phyloP scores from a whole-genome alignment of 2,113 vertebrate genomes.

The Peromyscus leucopus region DNA sequence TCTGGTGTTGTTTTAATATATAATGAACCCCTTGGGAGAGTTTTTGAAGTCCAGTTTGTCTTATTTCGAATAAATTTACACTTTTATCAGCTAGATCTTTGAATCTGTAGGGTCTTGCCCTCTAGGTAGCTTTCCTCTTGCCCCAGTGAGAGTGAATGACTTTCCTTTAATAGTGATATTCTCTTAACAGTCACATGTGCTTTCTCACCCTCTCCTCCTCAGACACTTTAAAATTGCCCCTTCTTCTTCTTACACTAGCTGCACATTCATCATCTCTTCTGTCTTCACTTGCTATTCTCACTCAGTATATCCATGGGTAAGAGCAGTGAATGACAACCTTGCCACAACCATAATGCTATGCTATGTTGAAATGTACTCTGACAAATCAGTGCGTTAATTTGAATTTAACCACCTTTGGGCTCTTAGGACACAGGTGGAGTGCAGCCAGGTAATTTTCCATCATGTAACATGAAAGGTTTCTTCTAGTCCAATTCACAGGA shows the following conservation, averaged over 20 bases:
- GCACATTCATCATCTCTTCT: background rate
- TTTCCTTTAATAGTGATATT: background rate
- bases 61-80: background rate
- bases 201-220: too few relatives aligned
- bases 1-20: background rate
- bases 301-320: background rate
- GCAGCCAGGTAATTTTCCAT: background rate
- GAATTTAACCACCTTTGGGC: background rate
- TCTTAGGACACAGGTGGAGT: background rate
- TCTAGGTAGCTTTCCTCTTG: background rate
- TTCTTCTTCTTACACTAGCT: background rate
- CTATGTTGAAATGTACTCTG: background rate
- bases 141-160: too few relatives aligned
- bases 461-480: background rate
- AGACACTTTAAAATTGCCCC: background rate
- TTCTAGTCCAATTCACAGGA: background rate
- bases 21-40: background rate
- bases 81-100: background rate
- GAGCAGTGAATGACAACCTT: background rate
- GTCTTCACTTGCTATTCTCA: background rate
- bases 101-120: background rate
- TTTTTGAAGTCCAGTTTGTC: background rate
- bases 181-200: background rate
- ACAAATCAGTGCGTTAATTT: background rate
- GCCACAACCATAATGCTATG: background rate